Base-by-base conservation (phyloP, 2,888 invertebrate species). In the Ennomos erosarius region DNA sequence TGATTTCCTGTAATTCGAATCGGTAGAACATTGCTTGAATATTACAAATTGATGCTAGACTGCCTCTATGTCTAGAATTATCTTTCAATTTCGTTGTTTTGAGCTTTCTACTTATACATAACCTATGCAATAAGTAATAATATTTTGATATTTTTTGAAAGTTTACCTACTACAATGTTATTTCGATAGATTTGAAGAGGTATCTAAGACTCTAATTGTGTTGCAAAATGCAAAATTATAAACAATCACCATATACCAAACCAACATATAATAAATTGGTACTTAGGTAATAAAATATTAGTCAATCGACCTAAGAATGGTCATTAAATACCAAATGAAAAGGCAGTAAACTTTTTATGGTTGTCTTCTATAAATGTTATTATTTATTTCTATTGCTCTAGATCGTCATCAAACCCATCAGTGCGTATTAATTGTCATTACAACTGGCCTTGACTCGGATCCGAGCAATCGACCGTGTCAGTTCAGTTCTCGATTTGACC, bases 401-500 rank as follows among this genome's bases (percentile, higher is more conserved):
- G 36, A 37, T 44, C 52, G 54, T 53, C 50, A 51, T 46, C 34
- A 52, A 53, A 55, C 42, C 45, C 53, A 55, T 52, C 43, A 45
- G 51, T 51, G 62, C 59, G 54, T 55, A 57, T 43, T 59, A 56
- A 63, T 59, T 55, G 53, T 58, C 47, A 56, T 26, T 39, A 43
- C 26, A 36, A 62, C 44, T 59, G 68, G 53, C 64, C 65, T 68
- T 68, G 62, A 59, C 60, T 66, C 46, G 47, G 51, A 62, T 64
- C 52, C 53, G 35, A 39, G 52, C 53, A 34, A 49, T 54, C 40
- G 51, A 62, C 58, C 58, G 47, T 45, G 48, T 55, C 63, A 4
- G 62, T 53, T 16, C 45, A 37, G 48, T 48, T 46, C 12, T 46
- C 36, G 38, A 47, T 43, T 45, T 47, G 42, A 49, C 50, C 44